Evolutionary conservation across 2,113 vertebrate genomes (phyloP), one percentile per base, ranked within the genome.

Genomic region (Ciconia maguari): DNA sequence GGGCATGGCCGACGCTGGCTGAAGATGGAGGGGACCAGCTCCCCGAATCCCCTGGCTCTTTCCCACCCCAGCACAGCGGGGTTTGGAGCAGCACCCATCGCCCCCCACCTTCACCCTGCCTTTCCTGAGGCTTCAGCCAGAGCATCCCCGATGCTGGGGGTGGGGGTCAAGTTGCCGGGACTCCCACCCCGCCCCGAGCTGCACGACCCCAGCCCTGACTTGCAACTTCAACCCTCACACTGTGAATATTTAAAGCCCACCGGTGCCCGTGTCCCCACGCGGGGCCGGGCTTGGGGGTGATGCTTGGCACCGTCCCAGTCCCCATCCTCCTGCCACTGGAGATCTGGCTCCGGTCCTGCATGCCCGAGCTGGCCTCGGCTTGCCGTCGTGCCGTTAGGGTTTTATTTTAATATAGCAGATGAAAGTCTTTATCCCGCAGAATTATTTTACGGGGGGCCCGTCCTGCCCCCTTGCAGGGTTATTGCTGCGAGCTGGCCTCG

Each of bases 181-280:
- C 25, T 4, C 46, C 72, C 46, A 36, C 54, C 19, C 41, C 25
- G n/a, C n/a, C 72, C 86, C 2, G 13, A 54, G 38, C 68, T 64
- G 36, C 75, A 21, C 16, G 11, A n/a, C 36, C 55, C 72, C 69
- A 65, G 76, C 66, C 69, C 84, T 14, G 11, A 62, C 58, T 81
- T 38, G 60, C 82, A 19, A 97, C 94, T 89, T 34, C 96, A 97
- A 89, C 93, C 97, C 80, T 97, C 97, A 98, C 98, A 98, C 98
- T 98, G 97, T 98, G 97, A 98, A 98, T 97, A 97, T 93, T 95
- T 95, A 96, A 97, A 86, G 57, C 66, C 89, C 75, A 4, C 41
- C 30, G 1, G 29, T 42, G 68, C 42, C 71, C 21, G 0, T 1
- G 30, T 52, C 81, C 91, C 64, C 8, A 1, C 6, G 4, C 2